Evolutionary conservation across 2,797 vertebrate genomes (phyloP).

Genomic region (Hephaestus fuliginosus): DNA sequence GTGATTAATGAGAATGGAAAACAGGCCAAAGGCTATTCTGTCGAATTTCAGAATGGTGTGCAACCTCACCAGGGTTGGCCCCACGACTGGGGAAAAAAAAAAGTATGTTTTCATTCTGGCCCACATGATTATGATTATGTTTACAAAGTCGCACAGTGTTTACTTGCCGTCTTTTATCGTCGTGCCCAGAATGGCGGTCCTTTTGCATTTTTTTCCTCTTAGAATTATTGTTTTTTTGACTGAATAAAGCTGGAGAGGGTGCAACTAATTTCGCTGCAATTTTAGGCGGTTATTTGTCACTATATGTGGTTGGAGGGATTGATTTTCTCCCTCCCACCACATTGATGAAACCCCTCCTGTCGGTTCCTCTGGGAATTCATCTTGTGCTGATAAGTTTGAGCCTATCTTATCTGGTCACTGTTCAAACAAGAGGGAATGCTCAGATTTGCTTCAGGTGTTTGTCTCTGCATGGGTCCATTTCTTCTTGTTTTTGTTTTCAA

Average conservation of each 20-base stretch:
- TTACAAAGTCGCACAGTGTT: slow-evolving; percentile 61
- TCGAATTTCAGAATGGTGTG: slow-evolving; percentile 32
- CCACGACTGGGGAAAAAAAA: slow-evolving; percentile 1
- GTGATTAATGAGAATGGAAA: slow-evolving; percentile 25
- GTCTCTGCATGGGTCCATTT: slow-evolving; percentile 72
- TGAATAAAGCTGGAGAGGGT: slow-evolving; percentile 34
- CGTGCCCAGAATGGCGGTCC: slow-evolving; percentile 6
- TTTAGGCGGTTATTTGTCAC: slow-evolving; percentile 77
- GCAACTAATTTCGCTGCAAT: slow-evolving; percentile 58
- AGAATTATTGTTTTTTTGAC: slow-evolving; percentile 36
- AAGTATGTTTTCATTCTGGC: slow-evolving; percentile 53
- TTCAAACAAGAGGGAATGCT: slow-evolving; percentile 83
- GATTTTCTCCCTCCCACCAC: slow-evolving; percentile 72
- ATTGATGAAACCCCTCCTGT: slow-evolving; percentile 79
- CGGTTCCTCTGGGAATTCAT: slow-evolving; percentile 79
- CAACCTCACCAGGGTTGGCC: slow-evolving; percentile 33
- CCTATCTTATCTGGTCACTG: slow-evolving; percentile 85
- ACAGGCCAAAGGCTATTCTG: background rate
- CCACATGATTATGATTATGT: slow-evolving; percentile 62
- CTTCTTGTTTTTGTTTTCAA: slow-evolving; percentile 82
- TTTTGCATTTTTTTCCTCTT: slow-evolving; percentile 35
- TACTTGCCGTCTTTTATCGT: slow-evolving; percentile 45
- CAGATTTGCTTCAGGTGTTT: slow-evolving; percentile 83
- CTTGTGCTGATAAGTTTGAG: slow-evolving; percentile 84
- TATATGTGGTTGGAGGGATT: slow-evolving; percentile 73